Evolutionary conservation across 1,140 invertebrate species (phyloP).

Genomic region (Rhagoletis pomonella): DNA sequence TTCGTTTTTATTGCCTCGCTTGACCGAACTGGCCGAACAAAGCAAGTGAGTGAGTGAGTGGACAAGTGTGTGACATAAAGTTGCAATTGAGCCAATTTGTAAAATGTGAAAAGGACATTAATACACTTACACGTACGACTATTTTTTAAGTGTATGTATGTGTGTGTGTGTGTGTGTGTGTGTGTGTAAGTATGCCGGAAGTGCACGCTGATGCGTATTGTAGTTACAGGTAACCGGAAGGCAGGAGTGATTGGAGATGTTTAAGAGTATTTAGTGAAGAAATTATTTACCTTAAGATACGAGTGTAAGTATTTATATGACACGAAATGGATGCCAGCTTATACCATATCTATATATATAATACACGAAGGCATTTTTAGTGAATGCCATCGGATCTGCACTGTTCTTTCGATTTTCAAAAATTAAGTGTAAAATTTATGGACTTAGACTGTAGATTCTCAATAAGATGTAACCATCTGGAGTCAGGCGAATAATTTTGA

Average conservation of each 20-base stretch:
- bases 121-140: conserved; percentile 25
- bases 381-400: no score
- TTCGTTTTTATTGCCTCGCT: conserved; percentile 44
- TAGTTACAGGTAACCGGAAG: conserved; percentile 33
- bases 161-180: neutral
- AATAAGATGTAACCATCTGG: no score
- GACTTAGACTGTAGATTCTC: no score
- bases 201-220: neutral
- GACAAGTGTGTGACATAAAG: conserved; percentile 58
- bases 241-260: neutral
- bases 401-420: no score
- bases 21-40: conserved; percentile 4
- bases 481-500: no score
- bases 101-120: conserved; percentile 54
- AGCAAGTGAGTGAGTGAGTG: neutral
- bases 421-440: no score
- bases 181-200: neutral
- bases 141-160: neutral
- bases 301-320: no score
- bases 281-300: neutral
- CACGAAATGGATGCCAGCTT: no score
- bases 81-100: conserved; percentile 61
- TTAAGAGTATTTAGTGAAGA: no score
- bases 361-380: no score
- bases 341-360: no score